Evolutionary conservation across 2,888 invertebrate genomes (phyloP), one percentile per base, ranked within the genome.

Genomic region (Stictocephala bisonia): DNA sequence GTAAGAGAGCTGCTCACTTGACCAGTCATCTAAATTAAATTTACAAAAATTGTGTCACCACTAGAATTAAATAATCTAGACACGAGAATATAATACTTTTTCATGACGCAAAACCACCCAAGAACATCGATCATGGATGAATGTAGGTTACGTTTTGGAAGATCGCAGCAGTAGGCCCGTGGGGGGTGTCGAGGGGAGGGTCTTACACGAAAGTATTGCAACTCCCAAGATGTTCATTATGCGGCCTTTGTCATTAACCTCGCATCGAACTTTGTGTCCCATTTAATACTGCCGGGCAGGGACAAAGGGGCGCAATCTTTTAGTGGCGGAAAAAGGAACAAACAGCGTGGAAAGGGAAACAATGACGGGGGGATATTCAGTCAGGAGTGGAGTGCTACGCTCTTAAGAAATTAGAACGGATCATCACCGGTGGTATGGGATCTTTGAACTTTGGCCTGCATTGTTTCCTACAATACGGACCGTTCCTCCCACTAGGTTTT

Each of bases 321-420:
- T 60, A 60, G 60, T 60, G 60, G 60, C 60, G 60, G 60, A 60
- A 60, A 60, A 60, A 60, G 60, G 60, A 60, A 60, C 60, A 60
- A 60, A 60, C 60, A 60, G 40, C 60, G 40, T 60, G 60, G 60
- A 60, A 60, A 60, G 60, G 60, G 60, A 60, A 60, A 60, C 60
- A 60, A 60, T 35, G 60, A 60, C 27, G 40, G 27, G 22, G 60
- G 4, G 31, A 40, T 22, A 29, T 29, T 35, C n/a, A n/a, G n/a
- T n/a, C 22, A 40, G 31, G 35, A 35, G 22, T 27, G 60, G 60
- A 29, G 60, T 29, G 60, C 22, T n/a, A 24, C 60, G 40, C 60
- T 60, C 60, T 60, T 60, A 60, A 60, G 60, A 60, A 40, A 60
- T 60, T 60, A 60, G 60, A 60, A 60, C 60, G 60, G 60, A 60